These are phyloP conservation scores for Ceyx cyanopectus DNA, from an alignment of 2,113 vertebrate species.

Conservation along the genomic window DNA sequence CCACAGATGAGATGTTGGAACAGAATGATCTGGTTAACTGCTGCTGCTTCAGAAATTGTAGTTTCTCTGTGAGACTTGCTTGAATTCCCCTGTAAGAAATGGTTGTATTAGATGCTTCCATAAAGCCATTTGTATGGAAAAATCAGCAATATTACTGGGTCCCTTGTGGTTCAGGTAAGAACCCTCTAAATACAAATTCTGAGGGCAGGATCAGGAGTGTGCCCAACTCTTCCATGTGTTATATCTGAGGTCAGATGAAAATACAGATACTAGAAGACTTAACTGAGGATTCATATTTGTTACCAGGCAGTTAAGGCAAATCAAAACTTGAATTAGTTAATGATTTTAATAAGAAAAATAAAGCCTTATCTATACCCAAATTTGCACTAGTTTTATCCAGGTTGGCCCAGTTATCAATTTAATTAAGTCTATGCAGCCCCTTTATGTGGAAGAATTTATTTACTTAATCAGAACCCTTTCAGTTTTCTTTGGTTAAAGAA, in stretches of 20 bases:
- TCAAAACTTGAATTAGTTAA: constrained; percentile 10
- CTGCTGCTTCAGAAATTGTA: constrained; percentile 8
- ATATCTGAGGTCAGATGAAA: background rate
- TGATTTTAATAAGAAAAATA: background rate
- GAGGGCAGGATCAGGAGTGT: background rate
- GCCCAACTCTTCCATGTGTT: background rate
- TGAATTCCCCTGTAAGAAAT: background rate
- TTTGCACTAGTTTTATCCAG: constrained; percentile 18
- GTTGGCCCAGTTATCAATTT: constrained; percentile 33
- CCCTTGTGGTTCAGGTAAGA: background rate
- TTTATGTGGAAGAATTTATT: background rate
- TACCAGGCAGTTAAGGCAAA: background rate
- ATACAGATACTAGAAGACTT: background rate
- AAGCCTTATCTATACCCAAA: background rate
- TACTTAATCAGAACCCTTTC: constrained; percentile 13
- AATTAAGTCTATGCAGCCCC: constrained; percentile 27
- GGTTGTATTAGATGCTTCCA: background rate
- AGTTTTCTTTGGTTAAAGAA: constrained; percentile 6
- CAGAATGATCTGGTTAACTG: constrained; percentile 42
- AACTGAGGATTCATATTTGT: background rate
- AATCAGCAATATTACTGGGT: background rate
- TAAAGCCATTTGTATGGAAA: background rate
- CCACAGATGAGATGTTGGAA: constrained; percentile 16
- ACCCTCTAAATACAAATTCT: background rate
- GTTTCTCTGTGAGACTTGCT: background rate